phyloP scores from a whole-genome alignment of 2,113 vertebrate genomes.

The Cryptoleucopteryx plumbea region DNA sequence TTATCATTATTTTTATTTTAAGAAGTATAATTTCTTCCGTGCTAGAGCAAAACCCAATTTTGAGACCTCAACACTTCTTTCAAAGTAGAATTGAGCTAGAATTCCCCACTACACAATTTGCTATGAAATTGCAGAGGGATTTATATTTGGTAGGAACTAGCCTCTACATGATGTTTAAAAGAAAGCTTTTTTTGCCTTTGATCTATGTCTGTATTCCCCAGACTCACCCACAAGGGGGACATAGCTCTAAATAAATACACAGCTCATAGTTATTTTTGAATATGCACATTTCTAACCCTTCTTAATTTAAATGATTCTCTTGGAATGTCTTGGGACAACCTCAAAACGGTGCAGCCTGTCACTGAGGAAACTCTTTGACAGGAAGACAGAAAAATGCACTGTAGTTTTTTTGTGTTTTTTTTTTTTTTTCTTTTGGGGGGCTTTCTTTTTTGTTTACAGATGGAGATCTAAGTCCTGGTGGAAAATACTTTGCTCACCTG shows the following conservation, averaged over 20 bases:
- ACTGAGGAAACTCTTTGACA: not conserved
- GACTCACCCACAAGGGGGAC: conserved; percentile 46
- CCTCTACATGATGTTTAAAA: not conserved
- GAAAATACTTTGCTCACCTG: not conserved
- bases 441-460: not conserved
- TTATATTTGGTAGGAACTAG: not conserved
- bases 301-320: not conserved
- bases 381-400: not conserved
- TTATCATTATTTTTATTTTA: not conserved
- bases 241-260: conserved; percentile 36
- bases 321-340: not conserved
- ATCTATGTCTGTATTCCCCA: conserved; percentile 32
- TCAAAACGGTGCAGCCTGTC: not conserved
- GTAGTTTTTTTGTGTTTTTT: not conserved
- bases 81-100: not conserved
- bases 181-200: not conserved
- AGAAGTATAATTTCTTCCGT: not conserved
- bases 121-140: not conserved
- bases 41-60: not conserved
- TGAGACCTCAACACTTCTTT: not conserved
- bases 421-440: not conserved
- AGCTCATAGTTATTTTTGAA: not conserved
- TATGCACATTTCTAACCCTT: conserved; percentile 10
- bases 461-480: not conserved
- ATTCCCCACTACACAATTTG: not conserved